Evolutionary conservation across 2,797 vertebrate species (phyloP).

Genomic region (Triplophysa yarkandensis): DNA sequence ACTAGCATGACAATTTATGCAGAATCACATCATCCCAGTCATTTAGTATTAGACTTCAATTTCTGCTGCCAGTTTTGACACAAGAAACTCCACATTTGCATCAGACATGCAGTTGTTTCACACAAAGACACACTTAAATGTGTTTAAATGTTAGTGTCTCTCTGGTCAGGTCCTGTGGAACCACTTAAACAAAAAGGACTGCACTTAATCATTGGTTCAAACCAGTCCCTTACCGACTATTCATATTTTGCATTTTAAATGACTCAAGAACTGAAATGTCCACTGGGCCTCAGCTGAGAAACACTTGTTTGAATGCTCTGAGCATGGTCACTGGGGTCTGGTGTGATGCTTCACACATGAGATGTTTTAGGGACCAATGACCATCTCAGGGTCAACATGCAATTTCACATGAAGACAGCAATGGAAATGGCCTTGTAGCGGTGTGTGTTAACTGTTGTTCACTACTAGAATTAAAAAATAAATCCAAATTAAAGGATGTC

Average conservation of each 20-base stretch:
- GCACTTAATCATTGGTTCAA: neutral
- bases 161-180: slow-evolving; percentile 35
- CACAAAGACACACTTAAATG: slow-evolving; percentile 53
- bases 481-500: slow-evolving; percentile 16
- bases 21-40: slow-evolving; percentile 10
- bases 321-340: slow-evolving; percentile 50
- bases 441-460: slow-evolving; percentile 50
- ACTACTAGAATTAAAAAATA: slow-evolving; percentile 42
- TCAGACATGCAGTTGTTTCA: slow-evolving; percentile 51
- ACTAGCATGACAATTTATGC: slow-evolving; percentile 3
- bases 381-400: slow-evolving; percentile 56
- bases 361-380: slow-evolving; percentile 42
- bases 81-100: slow-evolving; percentile 18
- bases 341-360: slow-evolving; percentile 28
- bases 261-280: too few relatives aligned
- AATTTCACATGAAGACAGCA: slow-evolving; percentile 47
- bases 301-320: slow-evolving; percentile 48
- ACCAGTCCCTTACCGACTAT: neutral
- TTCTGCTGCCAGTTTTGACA: slow-evolving; percentile 1
- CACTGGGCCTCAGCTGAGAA: slow-evolving; percentile 51
- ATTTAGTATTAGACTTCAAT: slow-evolving; percentile 21
- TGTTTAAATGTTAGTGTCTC: slow-evolving; percentile 36
- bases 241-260: neutral
- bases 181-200: neutral
- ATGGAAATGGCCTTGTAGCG: slow-evolving; percentile 53